Percentiles rank a stretch among this genome's conserved stretches.
phyloP scores from a whole-genome alignment of 2,888 invertebrate species.

The Andrena minutula region DNA sequence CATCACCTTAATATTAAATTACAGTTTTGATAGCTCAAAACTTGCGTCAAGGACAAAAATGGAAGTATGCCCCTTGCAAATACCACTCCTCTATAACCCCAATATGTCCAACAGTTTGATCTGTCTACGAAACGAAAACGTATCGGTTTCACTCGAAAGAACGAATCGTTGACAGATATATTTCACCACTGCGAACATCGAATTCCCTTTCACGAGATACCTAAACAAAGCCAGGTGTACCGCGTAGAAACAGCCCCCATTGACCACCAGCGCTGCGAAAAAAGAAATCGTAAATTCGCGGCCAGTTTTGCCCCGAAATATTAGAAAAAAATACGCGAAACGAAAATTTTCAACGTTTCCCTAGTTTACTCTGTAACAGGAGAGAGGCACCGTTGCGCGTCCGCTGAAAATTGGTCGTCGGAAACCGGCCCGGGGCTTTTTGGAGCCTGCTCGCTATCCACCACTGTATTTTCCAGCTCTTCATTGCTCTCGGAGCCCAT shows the following conservation, averaged over 20 bases:
- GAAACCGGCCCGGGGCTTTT: slow-evolving; percentile 9
- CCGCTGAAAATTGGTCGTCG: slow-evolving; percentile 17
- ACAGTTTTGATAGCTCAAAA: too few species aligned
- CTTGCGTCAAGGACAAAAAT: too few species aligned
- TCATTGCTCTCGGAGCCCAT: slow-evolving; percentile 47
- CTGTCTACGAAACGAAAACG: too few species aligned
- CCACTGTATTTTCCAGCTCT: slow-evolving; percentile 19
- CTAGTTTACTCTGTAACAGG: slow-evolving; percentile 8
- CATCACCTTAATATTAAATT: too few species aligned
- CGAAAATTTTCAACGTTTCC: slow-evolving; percentile 19
- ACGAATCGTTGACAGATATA: too few species aligned
- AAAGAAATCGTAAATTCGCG: slow-evolving; percentile 9
- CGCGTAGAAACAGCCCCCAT: not conserved
- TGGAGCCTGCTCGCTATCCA: not conserved
- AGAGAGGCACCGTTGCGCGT: not conserved
- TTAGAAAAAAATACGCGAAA: slow-evolving; percentile 2
- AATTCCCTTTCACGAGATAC: not conserved
- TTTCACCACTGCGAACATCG: not conserved
- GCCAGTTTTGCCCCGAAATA: not conserved
- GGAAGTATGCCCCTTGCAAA: too few species aligned
- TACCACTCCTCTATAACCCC: too few species aligned
- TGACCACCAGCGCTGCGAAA: not conserved
- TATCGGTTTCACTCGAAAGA: too few species aligned
- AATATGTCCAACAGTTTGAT: too few species aligned
- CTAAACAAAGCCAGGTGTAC: not conserved